Base-by-base conservation (phyloP, 2,113 vertebrate genomes). In the Hyla sarda region DNA sequence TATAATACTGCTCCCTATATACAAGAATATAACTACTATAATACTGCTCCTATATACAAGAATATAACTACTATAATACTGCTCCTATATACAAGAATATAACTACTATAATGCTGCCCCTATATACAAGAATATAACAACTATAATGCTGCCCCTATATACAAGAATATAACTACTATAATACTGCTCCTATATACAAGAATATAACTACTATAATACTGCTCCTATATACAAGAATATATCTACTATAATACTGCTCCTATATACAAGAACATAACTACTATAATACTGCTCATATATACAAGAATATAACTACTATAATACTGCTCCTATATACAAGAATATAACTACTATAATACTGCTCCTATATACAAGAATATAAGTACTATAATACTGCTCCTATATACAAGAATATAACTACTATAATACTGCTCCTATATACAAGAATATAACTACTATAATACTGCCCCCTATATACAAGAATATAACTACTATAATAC, bases 281-380 rank as follows among this genome's bases (percentile, higher is more conserved):
- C n/a, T n/a, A n/a, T n/a, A n/a, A n/a, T n/a, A 58, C n/a, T n/a
- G n/a, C n/a, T n/a, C n/a, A n/a, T n/a, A n/a, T n/a, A n/a, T n/a
- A n/a, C n/a, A n/a, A n/a, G n/a, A n/a, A n/a, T 58, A 58, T 58
- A 58, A 58, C 56, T 58, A 58, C 21, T n/a, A n/a, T 58, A 58
- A 58, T 58, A 58, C 23, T 58, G 21, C 56, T 58, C 56, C 56
- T 58, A 58, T 58, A 23, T 58, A 60, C 23, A 60, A 60, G 58
- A 60, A 60, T 60, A 60, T 60, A 60, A 60, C 58, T 60, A 60
- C 58, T 60, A 28, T 60, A 60, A 60, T 60, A 60, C 58, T 60
- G 58, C n/a, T 25, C 58, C 58, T 60, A 60, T 60, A 13, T 60
- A 60, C 58, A 60, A 25, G 58, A 60, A 60, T 60, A 60, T 60